Base-by-base conservation (phyloP, 2,797 vertebrate genomes). In the Hydrophis major region DNA sequence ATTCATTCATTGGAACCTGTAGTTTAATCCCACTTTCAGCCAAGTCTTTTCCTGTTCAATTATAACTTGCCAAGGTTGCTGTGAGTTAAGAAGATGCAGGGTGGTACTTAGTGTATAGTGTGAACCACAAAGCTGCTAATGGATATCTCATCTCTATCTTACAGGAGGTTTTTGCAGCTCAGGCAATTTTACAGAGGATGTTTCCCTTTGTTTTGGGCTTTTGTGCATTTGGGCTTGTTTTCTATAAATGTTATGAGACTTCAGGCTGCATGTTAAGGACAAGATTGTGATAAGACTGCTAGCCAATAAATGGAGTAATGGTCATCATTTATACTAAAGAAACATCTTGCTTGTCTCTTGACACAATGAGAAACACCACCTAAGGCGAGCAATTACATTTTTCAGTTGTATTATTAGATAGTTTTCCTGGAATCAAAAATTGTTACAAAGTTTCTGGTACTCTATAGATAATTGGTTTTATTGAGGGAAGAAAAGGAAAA, bases 391-490 rank as follows among this genome's bases (percentile, higher is more conserved):
- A 94, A 69, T 91, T 86, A 88, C 37, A 87, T 86, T 88, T n/a
- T 55, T 50, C 20, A 83, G 32, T 78, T 92, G 13, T 90, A 37
- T 88, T 27, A 56, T 61, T 32, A 83, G 74, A 37, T 53, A 59
- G 42, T 63, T 86, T 57, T 88, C 60, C 66, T 25, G 61, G 60
- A 42, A 66, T 83, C 86, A 88, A 93, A 94, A 69, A 56, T 87
- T 47, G 37, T 25, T 83, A 47, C 74, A 83, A 83, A 47, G 18
- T 47, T 83, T 83, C 37, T 83, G 37, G 37, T 25, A 25, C 10
- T 83, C 10, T 83, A 83, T 25, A 83, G 74, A 83, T 83, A 83
- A 83, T 47, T 83, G 37, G 10, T 25, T 25, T 83, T 47, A 12
- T 13, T 83, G 74, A 25, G 37, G 25, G 74, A 83, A 83, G 37